phyloP scores from a whole-genome alignment of 2,888 invertebrate species.

The Spodoptera littoralis region DNA sequence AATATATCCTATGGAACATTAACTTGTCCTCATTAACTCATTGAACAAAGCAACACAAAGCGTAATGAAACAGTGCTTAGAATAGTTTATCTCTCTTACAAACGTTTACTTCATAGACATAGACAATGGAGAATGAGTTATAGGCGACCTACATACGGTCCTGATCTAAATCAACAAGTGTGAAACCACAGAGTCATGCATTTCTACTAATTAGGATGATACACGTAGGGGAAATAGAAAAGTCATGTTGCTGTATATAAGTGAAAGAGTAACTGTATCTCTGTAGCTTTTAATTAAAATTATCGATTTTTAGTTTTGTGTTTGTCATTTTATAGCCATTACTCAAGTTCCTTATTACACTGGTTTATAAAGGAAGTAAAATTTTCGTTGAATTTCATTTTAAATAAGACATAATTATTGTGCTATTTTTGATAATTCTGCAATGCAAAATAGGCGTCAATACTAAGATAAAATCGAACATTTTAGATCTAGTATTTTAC shows the following conservation, averaged over 20 bases:
- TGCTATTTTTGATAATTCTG: too few species aligned
- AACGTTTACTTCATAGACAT: conserved; percentile 11
- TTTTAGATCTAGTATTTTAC: too few species aligned
- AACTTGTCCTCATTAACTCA: conserved; percentile 14
- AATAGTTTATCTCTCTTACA: conserved; percentile 11
- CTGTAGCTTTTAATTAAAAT: too few species aligned
- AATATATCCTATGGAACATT: neutral
- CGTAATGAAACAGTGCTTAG: conserved; percentile 29
- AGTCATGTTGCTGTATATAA: neutral
- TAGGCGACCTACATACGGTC: conserved; percentile 40
- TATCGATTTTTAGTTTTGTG: too few species aligned
- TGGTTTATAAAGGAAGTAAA: too few species aligned
- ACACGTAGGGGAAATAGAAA: conserved; percentile 2
- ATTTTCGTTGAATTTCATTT: too few species aligned
- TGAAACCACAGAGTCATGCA: conserved; percentile 10
- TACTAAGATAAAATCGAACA: too few species aligned
- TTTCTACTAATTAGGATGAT: conserved; percentile 1
- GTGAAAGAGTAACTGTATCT: too few species aligned
- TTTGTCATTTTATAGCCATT: too few species aligned
- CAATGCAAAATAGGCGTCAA: too few species aligned
- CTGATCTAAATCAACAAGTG: conserved; percentile 49
- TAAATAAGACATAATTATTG: too few species aligned
- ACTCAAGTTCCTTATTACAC: too few species aligned
- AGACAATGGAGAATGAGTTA: conserved; percentile 27
- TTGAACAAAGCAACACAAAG: conserved; percentile 31